phyloP scores from a whole-genome alignment of 53 echinoderm and acorn worm genomes.

The Arbacia lixula region DNA sequence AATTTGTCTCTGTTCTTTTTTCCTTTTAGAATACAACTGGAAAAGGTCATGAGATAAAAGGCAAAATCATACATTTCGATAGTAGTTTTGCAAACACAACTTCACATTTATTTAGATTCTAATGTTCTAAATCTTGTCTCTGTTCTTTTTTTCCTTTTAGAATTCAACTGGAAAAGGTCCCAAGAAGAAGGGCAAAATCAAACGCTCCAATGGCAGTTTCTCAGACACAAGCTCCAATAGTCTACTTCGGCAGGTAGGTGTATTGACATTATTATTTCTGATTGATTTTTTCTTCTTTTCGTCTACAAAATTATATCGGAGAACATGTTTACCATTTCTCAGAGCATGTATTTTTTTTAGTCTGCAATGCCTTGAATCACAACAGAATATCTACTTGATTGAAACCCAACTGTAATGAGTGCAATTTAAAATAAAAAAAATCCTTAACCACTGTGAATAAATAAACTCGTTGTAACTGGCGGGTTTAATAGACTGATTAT shows the following conservation, averaged over 20 bases:
- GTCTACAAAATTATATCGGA: no score
- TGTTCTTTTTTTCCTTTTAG: conserved; percentile 10
- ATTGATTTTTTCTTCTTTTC: no score
- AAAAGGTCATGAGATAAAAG: conserved; percentile 85
- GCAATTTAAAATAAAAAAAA: no score
- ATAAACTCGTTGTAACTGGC: no score
- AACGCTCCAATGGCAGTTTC: conserved; percentile 94
- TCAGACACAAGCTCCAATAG: conserved; percentile 99
- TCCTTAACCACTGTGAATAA: no score
- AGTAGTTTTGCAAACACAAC: conserved; percentile 95
- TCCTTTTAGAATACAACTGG: conserved; percentile 46
- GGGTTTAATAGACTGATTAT: no score
- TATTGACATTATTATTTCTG: no score
- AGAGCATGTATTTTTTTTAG: no score
- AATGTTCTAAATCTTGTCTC: background rate
- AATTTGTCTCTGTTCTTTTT: background rate
- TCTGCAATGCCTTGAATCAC: no score
- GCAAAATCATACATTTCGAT: conserved; percentile 79
- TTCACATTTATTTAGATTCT: conserved; percentile 57
- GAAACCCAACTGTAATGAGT: no score
- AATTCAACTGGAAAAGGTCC: conserved; percentile 83
- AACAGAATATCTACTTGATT: no score
- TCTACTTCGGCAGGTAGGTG: conserved; percentile 96
- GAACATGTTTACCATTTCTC: no score
- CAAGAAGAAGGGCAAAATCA: conserved; percentile 88